Base-by-base conservation (phyloP, 2,888 invertebrate genomes). In the Chorisops tibialis region DNA sequence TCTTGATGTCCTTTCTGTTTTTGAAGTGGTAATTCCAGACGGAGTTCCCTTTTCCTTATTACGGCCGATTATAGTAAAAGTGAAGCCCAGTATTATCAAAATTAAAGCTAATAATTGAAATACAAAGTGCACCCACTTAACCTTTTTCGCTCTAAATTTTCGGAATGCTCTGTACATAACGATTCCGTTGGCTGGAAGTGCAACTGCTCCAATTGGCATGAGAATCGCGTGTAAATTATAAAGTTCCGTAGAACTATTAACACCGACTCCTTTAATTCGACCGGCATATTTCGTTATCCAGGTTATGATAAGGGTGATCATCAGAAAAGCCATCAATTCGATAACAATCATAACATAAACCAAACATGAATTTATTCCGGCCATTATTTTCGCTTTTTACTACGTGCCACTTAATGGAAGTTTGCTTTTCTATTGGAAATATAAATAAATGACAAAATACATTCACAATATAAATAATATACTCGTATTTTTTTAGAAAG, bases 81-180 rank as follows among this genome's bases (percentile, higher is more conserved):
- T 38, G 21, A 52, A 52, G 4, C 59, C 59, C 48, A 59, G 1
- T 4, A 49, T 22, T 7, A 38, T 18, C 2, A 59, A 19, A 39
- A 59, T 7, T 5, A 59, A 19, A 5, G 48, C 48, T 19, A 38
- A 3, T 12, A 48, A 18, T 37, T 59, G 59, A 12, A 59, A 39
- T 5, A 48, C 21, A 22, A 48, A 59, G 38, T 59, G 59, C 21
- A 21, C 38, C 48, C 39, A 59, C 37, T 49, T 59, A 6, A 59
- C 48, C 7, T 49, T 48, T 22, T 22, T 38, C 2, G 59, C 47
- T 14, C 3, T 5, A 39, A 16, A 59, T 37, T 38, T 48, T 39
- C 38, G 37, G 24, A 59, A 59, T 16, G 24, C 38, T 22, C 59
- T 37, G 24, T 37, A 59, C 12, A 49, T 5, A 18, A 59, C 47